phyloP scores from a whole-genome alignment of 2,113 vertebrate genomes.

The Oceanites oceanicus region DNA sequence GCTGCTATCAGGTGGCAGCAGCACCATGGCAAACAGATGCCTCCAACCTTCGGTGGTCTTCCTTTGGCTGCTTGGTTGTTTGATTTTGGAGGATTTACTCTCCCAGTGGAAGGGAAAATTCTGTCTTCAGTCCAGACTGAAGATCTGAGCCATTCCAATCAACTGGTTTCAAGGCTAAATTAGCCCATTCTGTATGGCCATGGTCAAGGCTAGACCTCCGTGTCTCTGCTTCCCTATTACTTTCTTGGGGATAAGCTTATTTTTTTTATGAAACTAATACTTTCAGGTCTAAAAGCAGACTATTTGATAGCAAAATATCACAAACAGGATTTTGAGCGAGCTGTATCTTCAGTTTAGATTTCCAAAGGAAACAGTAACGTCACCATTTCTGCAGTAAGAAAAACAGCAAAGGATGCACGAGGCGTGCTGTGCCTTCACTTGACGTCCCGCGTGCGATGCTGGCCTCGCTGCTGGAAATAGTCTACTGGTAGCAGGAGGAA shows the following conservation, averaged over 20 bases:
- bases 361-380: neutral
- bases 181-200: neutral
- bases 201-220: neutral
- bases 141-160: neutral
- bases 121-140: neutral
- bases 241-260: neutral
- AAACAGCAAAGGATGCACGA: neutral
- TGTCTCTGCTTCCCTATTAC: neutral
- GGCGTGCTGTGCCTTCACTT: neutral
- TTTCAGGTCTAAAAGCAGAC: neutral
- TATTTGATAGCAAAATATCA: neutral
- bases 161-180: neutral
- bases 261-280: neutral
- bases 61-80: neutral
- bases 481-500: neutral
- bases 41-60: neutral
- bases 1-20: neutral
- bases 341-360: neutral
- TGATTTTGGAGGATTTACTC: neutral
- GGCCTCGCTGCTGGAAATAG: neutral
- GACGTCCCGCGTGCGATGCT: neutral
- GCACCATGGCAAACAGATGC: neutral
- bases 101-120: neutral
- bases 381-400: neutral
- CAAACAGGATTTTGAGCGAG: neutral